These are phyloP conservation scores for Eumerus sabulonum DNA, from an alignment of 2,888 invertebrate genomes.

Conservation along the genomic window DNA sequence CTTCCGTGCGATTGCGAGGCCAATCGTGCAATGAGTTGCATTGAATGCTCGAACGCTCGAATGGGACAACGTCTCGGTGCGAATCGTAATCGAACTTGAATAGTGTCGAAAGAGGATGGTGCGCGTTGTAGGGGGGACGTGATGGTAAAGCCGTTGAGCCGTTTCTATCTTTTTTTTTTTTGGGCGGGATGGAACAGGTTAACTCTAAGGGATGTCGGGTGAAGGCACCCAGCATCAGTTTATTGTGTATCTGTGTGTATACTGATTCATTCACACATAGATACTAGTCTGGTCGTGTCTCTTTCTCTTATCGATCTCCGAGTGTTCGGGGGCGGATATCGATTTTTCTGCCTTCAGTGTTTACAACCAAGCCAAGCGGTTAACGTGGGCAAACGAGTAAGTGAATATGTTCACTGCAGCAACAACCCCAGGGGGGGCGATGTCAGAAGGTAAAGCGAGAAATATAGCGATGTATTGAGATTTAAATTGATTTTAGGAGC, in stretches of 20 bases:
- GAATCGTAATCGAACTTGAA: conserved; percentile 49
- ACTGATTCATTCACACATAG: conserved; percentile 1
- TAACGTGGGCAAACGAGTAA: conserved; percentile 20
- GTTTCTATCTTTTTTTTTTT: too few species aligned
- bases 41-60: conserved; percentile 43
- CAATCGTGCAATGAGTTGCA: conserved; percentile 62
- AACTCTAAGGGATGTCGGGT: conserved; percentile 22
- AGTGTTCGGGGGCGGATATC: conserved; percentile 58
- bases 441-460: conserved; percentile 31
- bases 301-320: conserved; percentile 57
- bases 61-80: conserved; percentile 44
- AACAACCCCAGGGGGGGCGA: neutral
- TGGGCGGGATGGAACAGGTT: conserved; percentile 4
- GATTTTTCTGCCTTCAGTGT: conserved; percentile 42
- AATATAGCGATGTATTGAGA: conserved; percentile 22
- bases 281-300: conserved; percentile 37
- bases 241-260: conserved; percentile 10
- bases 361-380: conserved; percentile 24
- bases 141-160: too few species aligned
- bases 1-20: conserved; percentile 60
- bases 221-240: conserved; percentile 60
- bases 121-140: conserved; percentile 3
- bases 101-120: conserved; percentile 18
- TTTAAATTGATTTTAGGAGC: conserved; percentile 33
- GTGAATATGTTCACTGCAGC: conserved; percentile 8